These are phyloP conservation scores for Climacteris rufus DNA, from an alignment of 2,113 vertebrate species.

Conservation along the genomic window DNA sequence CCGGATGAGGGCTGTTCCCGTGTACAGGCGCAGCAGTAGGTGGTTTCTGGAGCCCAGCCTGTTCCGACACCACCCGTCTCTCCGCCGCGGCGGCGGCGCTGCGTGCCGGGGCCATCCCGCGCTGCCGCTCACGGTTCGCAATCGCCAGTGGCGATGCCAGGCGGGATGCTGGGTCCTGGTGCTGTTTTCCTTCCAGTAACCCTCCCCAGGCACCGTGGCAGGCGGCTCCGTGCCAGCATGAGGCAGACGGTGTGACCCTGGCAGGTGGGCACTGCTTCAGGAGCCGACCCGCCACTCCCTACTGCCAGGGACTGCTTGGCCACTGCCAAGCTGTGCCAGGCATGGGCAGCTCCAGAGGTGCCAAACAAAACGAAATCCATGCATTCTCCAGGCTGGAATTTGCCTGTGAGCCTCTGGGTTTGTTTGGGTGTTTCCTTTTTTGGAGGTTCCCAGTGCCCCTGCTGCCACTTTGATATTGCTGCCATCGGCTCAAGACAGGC, in stretches of 20 bases:
- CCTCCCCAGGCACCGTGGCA: accelerated
- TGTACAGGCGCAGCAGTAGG: neutral
- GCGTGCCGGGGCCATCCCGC: neutral
- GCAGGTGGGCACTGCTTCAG: neutral
- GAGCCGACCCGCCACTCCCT: neutral
- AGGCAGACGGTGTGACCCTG: accelerated
- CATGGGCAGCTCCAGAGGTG: neutral
- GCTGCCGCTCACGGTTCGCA: neutral
- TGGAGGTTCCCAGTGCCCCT: neutral
- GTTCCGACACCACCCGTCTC: neutral
- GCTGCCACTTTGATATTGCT: neutral
- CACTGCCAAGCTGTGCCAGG: neutral
- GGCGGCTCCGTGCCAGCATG: accelerated
- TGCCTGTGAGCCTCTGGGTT: neutral
- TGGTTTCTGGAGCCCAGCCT: neutral
- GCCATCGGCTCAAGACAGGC: accelerated
- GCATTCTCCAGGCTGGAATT: neutral
- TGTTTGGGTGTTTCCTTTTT: neutral
- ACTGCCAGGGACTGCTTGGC: neutral
- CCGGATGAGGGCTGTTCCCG: neutral
- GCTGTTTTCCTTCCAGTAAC: neutral
- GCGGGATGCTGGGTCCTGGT: neutral
- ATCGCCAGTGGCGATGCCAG: accelerated
- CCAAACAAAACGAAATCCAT: neutral
- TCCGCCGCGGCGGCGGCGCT: neutral